Conservation (phyloP, 2,797 vertebrate species). For the Betta splendens region DNA sequence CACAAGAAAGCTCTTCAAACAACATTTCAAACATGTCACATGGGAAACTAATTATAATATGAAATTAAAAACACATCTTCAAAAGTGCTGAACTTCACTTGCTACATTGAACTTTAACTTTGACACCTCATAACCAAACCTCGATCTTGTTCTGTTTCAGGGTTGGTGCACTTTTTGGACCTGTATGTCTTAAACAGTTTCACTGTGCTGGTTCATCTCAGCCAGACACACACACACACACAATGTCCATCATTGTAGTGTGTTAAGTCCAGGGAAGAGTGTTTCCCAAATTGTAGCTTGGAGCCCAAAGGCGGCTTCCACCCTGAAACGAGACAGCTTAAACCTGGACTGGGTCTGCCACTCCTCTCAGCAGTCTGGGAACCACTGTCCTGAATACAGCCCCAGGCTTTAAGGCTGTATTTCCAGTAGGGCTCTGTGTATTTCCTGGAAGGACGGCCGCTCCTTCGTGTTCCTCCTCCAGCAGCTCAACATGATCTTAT, state of each 20-base stretch:
- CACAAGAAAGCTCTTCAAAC: conserved; percentile 47
- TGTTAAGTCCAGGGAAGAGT: conserved; percentile 45
- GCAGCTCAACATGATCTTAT: conserved; percentile 97
- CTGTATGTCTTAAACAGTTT: conserved; percentile 36
- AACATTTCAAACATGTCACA: conserved; percentile 21
- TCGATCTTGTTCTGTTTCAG: conserved; percentile 18
- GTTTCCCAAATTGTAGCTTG: conserved; percentile 47
- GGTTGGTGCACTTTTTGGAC: conserved; percentile 22
- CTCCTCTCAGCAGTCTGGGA: conserved; percentile 45
- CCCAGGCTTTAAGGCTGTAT: conserved; percentile 66
- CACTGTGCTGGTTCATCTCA: conserved; percentile 50
- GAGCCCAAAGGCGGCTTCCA: conserved; percentile 33
- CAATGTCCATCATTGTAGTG: conserved; percentile 47
- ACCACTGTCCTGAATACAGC: conserved; percentile 44
- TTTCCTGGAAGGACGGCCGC: conserved; percentile 93
- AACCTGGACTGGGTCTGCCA: conserved; percentile 58
- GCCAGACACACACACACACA: conserved; percentile 58
- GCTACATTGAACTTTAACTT: conserved; percentile 76
- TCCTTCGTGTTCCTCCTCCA: conserved; percentile 96
- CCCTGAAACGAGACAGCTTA: conserved; percentile 57
- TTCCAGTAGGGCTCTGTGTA: conserved; percentile 87
- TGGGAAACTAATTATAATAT: conserved; percentile 34
- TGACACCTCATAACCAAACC: conserved; percentile 20
- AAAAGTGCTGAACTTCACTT: conserved; percentile 78
- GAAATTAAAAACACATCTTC: conserved; percentile 43